Evolutionary conservation across 2,113 vertebrate genomes (phyloP), one percentile per base, ranked within the genome.

Genomic region (Cisticola juncidis): DNA sequence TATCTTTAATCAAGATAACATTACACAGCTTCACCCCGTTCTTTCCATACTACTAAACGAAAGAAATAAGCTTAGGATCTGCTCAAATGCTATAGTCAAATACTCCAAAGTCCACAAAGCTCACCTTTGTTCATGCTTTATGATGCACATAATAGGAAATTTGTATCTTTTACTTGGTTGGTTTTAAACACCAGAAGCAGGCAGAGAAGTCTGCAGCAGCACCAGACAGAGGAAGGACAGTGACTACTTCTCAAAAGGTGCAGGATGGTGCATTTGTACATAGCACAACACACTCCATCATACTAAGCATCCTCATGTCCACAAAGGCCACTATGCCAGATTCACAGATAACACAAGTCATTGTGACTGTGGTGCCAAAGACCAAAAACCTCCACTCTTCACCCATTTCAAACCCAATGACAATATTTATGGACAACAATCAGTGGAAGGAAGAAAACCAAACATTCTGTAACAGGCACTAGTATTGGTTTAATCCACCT

Each of bases 51-150:
- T 36, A 25, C 16, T 72, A 24, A 38, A 50, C 33, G 17, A 69
- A 87, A 84, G 28, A 70, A 72, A 40, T 31, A 56, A 58, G 19
- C 28, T 58, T 48, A n/a, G 7, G 21, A 81, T 72, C 28, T 76
- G 14, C 36, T 82, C 19, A 62, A 17, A 35, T 3, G 4, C 21
- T 76, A 40, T 31, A 45, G 16, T 14, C 18, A 65, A 84, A 38
- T n/a, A 53, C 31, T 48, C 11, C 1, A 0, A 88, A 50, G 21
- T 18, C 56, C 57, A 40, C 33, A 78, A 5, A 1, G 5, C 19
- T 78, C 4, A 0, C 25, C 20, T 72, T 72, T 44, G 42, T 62
- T 78, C 50, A 10, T 66, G 64, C 14, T 91, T 90, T 64, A 58
- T 4, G 2, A 73, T 48, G 40, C 48, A 78, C 3, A 1, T 21